Evolutionary conservation across 2,888 invertebrate genomes (phyloP).

Genomic region (Drosophila merina): DNA sequence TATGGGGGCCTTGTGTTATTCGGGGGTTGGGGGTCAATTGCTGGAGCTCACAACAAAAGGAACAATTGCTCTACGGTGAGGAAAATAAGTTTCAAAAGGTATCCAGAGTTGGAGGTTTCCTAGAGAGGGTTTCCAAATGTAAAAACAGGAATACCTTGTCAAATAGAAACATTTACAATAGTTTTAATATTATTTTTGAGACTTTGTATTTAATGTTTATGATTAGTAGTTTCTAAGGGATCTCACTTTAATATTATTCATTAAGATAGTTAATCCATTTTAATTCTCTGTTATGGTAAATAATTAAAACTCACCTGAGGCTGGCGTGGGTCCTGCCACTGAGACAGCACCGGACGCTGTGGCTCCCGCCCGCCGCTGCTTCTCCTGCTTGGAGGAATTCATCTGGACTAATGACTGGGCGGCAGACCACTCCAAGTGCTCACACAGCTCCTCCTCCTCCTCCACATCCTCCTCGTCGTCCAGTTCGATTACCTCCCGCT

Average conservation of each 20-base stretch:
- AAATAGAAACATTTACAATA: too few species aligned
- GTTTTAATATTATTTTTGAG: too few species aligned
- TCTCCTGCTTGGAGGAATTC: conserved; percentile 82
- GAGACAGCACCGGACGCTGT: conserved; percentile 4
- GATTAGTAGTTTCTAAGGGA: too few species aligned
- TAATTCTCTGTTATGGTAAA: neutral
- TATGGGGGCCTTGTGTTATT: conserved; percentile 5
- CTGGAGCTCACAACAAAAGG: conserved; percentile 14
- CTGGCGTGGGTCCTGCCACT: conserved; percentile 22
- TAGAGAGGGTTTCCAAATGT: neutral
- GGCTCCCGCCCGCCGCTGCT: conserved; percentile 60
- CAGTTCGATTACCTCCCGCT: conserved; percentile 65
- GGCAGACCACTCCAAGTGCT: conserved; percentile 83
- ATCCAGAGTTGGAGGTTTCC: too few species aligned
- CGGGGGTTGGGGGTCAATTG: neutral
- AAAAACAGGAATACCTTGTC: too few species aligned
- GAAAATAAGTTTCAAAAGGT: conserved; percentile 4
- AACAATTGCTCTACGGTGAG: conserved; percentile 18
- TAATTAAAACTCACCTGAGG: conserved; percentile 23
- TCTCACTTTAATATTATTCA: too few species aligned
- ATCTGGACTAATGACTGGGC: conserved; percentile 83
- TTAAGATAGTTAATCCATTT: too few species aligned
- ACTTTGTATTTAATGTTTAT: too few species aligned
- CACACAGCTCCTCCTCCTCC: conserved; percentile 67
- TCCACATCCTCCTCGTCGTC: conserved; percentile 48